Conservation (phyloP, 2,797 vertebrate genomes). For the Liparis tanakae region DNA sequence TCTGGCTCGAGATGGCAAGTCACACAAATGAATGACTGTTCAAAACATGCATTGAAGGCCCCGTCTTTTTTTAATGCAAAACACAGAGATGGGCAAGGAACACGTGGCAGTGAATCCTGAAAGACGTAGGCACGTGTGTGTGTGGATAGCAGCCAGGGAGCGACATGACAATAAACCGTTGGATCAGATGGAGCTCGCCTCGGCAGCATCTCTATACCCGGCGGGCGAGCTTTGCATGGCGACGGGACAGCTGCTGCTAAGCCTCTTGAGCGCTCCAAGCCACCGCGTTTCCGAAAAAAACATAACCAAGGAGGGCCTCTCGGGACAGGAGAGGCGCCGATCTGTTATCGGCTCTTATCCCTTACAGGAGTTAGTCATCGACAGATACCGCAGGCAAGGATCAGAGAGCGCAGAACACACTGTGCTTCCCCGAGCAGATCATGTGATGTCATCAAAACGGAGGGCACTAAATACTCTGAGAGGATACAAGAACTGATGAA, state of each 20-base stretch:
- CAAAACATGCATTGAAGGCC: not conserved
- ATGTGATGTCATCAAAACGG: constrained; percentile 63
- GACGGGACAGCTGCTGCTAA: constrained; percentile 73
- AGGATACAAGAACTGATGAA: constrained; percentile 45
- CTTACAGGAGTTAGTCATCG: constrained; percentile 59
- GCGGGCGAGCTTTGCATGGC: constrained; percentile 68
- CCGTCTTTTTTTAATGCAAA: constrained; percentile 7
- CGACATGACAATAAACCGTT: constrained; percentile 40
- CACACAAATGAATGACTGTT: not conserved
- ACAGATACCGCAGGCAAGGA: constrained; percentile 54
- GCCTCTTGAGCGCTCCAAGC: constrained; percentile 80
- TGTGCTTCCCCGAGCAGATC: constrained; percentile 55
- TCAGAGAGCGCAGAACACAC: constrained; percentile 51
- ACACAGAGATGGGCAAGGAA: not conserved
- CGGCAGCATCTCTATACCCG: constrained; percentile 53
- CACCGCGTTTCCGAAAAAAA: constrained; percentile 62
- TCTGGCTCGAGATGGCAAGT: constrained; percentile 20
- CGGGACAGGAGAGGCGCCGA: constrained; percentile 57
- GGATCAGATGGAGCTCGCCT: constrained; percentile 38
- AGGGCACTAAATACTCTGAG: constrained; percentile 36
- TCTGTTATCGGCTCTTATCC: constrained; percentile 56
- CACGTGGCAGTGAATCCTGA: not conserved
- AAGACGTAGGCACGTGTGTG: constrained; percentile 12
- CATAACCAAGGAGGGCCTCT: constrained; percentile 64
- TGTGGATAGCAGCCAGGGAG: constrained; percentile 16